Evolutionary conservation across 2,888 invertebrate species (phyloP).

Genomic region (Megalurothrips usitatus): DNA sequence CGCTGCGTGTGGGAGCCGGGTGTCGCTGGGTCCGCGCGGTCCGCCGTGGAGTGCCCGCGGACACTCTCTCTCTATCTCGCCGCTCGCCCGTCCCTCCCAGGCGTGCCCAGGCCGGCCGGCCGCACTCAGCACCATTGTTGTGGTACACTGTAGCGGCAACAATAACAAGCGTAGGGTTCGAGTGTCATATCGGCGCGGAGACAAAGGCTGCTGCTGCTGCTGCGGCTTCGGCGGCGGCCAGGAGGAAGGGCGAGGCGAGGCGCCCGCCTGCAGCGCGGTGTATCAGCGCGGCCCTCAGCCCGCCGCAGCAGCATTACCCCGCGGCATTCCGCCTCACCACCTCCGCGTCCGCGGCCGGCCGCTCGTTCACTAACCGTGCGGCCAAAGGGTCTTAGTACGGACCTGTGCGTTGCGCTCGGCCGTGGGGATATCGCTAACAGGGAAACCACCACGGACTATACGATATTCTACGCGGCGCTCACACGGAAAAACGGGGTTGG

Average conservation of each 20-base stretch:
- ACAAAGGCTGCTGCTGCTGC: not conserved
- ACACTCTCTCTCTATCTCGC: not conserved
- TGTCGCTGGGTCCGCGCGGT: not conserved
- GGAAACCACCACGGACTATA: not conserved
- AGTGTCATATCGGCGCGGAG: not conserved
- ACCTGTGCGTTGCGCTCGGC: no score
- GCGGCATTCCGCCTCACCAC: not conserved
- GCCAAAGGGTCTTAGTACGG: no score
- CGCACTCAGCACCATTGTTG: constrained; percentile 1
- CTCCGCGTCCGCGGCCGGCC: not conserved
- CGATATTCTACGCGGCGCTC: not conserved
- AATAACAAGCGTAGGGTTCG: not conserved
- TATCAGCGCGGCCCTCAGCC: not conserved
- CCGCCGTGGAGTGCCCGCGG: not conserved
- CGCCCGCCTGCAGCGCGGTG: not conserved
- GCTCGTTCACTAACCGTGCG: not conserved
- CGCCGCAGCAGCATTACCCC: not conserved
- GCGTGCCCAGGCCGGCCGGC: not conserved
- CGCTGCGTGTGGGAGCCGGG: no score
- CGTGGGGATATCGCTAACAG: no score
- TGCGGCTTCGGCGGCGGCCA: not conserved
- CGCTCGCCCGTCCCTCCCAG: not conserved
- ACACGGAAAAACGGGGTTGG: not conserved
- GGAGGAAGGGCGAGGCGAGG: not conserved
- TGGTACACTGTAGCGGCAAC: constrained; percentile 14